Base-by-base conservation (phyloP, 2,888 invertebrate species). In the Spialia ferax region DNA sequence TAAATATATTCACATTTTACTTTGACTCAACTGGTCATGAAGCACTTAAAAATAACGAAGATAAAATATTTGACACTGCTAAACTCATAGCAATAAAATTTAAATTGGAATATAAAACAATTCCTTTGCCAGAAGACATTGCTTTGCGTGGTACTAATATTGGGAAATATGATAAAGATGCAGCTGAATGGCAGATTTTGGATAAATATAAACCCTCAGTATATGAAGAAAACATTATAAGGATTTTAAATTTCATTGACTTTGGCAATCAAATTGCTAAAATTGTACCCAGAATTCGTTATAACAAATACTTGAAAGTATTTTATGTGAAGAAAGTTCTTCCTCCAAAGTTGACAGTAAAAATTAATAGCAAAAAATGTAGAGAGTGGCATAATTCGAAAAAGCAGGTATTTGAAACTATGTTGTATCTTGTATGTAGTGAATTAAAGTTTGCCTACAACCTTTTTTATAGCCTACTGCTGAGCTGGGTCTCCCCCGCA, bases 1-100 rank as follows among this genome's bases (percentile, higher is more conserved):
- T 98, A 8, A 98, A 98, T 88, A 95, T 98, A 74, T 95, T 98
- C 70, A 96, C 96, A 76, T 94, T 96, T 72, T 96, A 98, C 80
- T 91, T 96, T 70, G 91, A 83, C 55, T 77, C 83, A 38, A 87
- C 87, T 73, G 73, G 52, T 54, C 79, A 78, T 73, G 77, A 82
- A 18, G 62, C 73, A 32, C 69, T 73, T 42, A 75, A 77, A 57
- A 71, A 74, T 32, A 77, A 74, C 5, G 80, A 84, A n/a, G 84
- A 82, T 60, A 80, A 84, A 67, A 76, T 92, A 60, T 74, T 93
- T 45, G 77, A 83, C 60, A 88, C 87, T 77, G 85, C 86, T 1
- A 88, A 80, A 75, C 79, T 77, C 73, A 71, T 90, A 48, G 85
- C 85, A 6, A 93, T 93, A 68, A 95, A 94, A 74, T 84, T 95